Conservation (phyloP, 2,113 vertebrate genomes). For the Dasyprocta punctata region DNA sequence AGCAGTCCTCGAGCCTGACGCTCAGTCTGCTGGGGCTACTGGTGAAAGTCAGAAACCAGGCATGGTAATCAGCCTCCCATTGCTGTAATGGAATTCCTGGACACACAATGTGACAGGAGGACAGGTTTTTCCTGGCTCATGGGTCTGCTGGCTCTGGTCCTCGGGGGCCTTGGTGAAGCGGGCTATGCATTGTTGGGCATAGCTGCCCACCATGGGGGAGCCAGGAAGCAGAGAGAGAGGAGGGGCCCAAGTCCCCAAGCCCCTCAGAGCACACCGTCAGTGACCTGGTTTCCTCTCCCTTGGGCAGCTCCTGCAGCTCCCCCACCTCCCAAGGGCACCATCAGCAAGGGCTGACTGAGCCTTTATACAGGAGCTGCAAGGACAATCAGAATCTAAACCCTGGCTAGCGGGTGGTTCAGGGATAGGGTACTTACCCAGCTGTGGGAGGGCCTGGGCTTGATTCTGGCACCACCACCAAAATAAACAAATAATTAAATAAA, state of each 20-base stretch:
- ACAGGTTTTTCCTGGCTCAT: no score
- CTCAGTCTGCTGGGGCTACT: neutral
- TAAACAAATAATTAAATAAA: no score
- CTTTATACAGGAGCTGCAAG: neutral
- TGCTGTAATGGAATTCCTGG: neutral
- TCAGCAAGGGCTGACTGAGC: neutral
- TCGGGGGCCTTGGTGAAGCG: neutral
- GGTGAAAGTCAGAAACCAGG: neutral
- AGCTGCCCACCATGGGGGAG: neutral
- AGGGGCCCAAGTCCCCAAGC: neutral
- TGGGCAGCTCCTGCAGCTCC: no score
- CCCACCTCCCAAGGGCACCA: no score
- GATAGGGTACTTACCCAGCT: neutral
- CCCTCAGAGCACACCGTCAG: neutral
- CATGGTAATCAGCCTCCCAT: no score
- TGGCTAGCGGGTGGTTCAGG: no score
- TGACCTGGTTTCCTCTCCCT: neutral
- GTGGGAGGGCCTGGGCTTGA: neutral
- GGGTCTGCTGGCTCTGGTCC: neutral
- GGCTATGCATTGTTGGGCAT: neutral
- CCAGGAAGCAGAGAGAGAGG: neutral
- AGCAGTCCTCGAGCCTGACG: neutral
- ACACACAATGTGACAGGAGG: neutral
- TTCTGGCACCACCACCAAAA: neutral
- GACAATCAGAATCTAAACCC: neutral